phyloP scores from a whole-genome alignment of 92 coral and sea anemone species.

The Metridium senile region DNA sequence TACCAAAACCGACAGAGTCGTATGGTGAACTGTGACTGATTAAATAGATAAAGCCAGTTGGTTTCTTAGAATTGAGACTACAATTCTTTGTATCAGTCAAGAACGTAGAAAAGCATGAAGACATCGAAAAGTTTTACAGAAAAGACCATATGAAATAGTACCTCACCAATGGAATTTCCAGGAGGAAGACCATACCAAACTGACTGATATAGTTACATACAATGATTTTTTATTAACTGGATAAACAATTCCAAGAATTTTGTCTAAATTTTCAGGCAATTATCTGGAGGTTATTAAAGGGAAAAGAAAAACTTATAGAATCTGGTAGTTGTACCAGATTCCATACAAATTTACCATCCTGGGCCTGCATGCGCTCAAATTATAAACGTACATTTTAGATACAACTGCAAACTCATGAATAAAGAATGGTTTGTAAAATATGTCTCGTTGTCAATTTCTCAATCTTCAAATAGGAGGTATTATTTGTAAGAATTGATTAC shows the following conservation, averaged over 20 bases:
- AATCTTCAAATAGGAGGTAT: too few species aligned
- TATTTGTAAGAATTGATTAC: too few species aligned
- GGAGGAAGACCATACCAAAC: not conserved
- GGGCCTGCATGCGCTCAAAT: slow-evolving; percentile 3
- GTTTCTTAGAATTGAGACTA: too few species aligned
- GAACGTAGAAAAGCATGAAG: slow-evolving; percentile 1
- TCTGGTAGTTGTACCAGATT: not conserved
- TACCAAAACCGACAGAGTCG: too few species aligned
- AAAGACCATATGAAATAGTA: not conserved
- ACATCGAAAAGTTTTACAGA: not conserved
- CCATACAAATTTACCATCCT: not conserved
- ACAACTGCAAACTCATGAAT: slow-evolving; percentile 18
- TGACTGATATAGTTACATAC: not conserved
- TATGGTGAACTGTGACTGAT: not conserved
- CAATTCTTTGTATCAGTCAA: too few species aligned
- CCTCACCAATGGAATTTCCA: not conserved
- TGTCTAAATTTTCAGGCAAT: not conserved
- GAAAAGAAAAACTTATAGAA: not conserved
- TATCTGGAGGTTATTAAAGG: not conserved
- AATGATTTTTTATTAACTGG: not conserved
- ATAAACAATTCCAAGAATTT: not conserved
- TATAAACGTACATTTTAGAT: not conserved
- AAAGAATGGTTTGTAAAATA: slow-evolving; percentile 10
- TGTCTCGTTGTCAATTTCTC: slow-evolving; percentile 21
- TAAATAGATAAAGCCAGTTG: too few species aligned